Evolutionary conservation across 2,113 vertebrate species (phyloP), one percentile per base, ranked within the genome.

Genomic region (Callipepla squamata): DNA sequence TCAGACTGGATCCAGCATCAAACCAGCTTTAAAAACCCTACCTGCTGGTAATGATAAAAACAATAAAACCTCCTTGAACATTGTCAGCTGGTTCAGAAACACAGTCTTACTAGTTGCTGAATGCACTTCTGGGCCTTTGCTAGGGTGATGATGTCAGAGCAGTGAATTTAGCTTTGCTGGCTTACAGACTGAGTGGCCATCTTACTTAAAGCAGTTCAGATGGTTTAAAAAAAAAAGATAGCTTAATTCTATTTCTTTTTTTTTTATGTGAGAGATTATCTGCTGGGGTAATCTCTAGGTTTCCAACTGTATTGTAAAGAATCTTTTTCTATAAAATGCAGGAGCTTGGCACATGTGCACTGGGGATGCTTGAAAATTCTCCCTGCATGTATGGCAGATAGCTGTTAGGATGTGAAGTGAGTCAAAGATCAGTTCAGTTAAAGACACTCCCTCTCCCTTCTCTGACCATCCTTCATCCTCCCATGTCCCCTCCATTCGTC

Each of bases 391-490:
- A 20, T 87, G 92, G 87, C 91, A 80, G 89, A 75, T 18, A 53
- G 75, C 96, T 96, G 89, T 19, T 95, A 92, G 95, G 92, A 84
- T 76, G 84, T 66, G 63, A 92, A 89, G 90, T 6, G 63, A 92
- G 58, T 94, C 95, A 42, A 88, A 96, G 94, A 95, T 90, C 97
- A 94, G 97, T n/a, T 86, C 96, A 97, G 98, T 98, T 95, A 98
- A 67, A 97, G 97, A 96, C 93, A 77, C 89, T 95, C 97, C 98
- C 97, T 97, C 97, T 98, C 97, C 98, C 97, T 97, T 97, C 91
- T 97, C 97, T 97, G 97, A 97, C 96, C 97, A 97, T 95, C 96
- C 94, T 84, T 80, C 98, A 98, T 97, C 97, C 93, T 96, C 93
- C 96, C 98, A 97, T 96, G 91, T 97, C 67, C 97, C 97, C 96